Evolutionary conservation across 2,888 invertebrate genomes (phyloP), one percentile per base, ranked within the genome.

Genomic region (Graphium colonna): DNA sequence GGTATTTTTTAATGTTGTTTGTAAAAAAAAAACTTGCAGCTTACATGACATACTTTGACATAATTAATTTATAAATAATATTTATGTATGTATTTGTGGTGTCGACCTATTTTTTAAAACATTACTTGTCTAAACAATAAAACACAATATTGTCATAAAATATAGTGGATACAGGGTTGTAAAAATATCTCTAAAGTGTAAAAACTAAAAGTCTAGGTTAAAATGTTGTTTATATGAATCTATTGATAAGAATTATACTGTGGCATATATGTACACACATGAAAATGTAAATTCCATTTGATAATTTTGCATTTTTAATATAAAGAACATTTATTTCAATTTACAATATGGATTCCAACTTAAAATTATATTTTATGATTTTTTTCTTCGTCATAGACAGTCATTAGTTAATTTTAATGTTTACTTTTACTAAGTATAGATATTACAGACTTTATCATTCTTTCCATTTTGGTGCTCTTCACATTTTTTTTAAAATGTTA

Each of bases 161-260:
- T 83, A 84, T 88, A 87, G 88, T 87, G 89, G 84, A 84, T 82
- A 89, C 89, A 89, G 89, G 89, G 89, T 89, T 89, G 88, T 87
- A 85, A 83, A 78, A 86, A 87, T 89, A 88, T 89, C 83, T 88
- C 81, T 81, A 82, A 87, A 79, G 67, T 84, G 79, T 86, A 82
- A 81, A 78, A 77, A 63, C 62, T 75, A 76, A 74, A 78, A 65
- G 73, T 78, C 69, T 86, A 87, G 83, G 79, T 74, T 80, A 73
- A 80, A 72, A 80, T 78, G 79, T 85, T 86, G 84, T 88, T 84
- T 87, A 80, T 83, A 86, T 82, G 68, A 82, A 80, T 83, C 79
- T 86, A 83, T 81, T 77, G 74, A 78, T 86, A 84, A 80, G 83
- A 73, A 75, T 73, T 79, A 75, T 73, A 77, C 77, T 73, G 73